Percentiles rank a stretch among this genome's conserved stretches.
These are phyloP conservation scores for Hepsetus odoe DNA, from an alignment of 2,113 vertebrate genomes.

Conservation along the genomic window DNA sequence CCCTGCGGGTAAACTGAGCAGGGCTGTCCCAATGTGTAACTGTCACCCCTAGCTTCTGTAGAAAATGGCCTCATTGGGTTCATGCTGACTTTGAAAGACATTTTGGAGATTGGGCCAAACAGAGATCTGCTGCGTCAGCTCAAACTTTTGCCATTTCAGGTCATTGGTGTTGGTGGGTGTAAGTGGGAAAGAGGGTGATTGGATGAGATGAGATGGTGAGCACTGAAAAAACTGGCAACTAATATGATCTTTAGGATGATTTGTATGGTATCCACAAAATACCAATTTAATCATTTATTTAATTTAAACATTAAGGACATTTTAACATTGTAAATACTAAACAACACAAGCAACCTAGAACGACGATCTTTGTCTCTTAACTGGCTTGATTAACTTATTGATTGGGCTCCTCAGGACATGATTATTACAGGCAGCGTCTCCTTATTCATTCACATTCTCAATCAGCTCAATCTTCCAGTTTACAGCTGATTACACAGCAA, in stretches of 20 bases:
- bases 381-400: background rate
- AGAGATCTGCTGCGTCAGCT: conserved; percentile 11
- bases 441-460: conserved; percentile 22
- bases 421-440: background rate
- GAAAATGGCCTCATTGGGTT: background rate
- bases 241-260: too few relatives aligned
- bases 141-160: background rate
- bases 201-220: background rate
- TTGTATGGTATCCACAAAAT: too few relatives aligned
- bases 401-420: background rate
- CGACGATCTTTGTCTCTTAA: background rate
- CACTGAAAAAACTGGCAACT: too few relatives aligned
- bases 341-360: background rate
- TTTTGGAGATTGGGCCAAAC: conserved; percentile 19
- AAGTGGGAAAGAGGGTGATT: background rate
- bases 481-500: conserved; percentile 40
- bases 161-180: conserved; percentile 19
- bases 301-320: background rate
- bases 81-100: background rate
- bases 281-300: background rate
- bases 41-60: conserved; percentile 19
- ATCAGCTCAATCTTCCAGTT: background rate
- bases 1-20: conserved; percentile 3
- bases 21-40: conserved; percentile 15
- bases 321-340: too few relatives aligned